phyloP scores from a whole-genome alignment of 2,113 vertebrate species.

The Piprites chloris region DNA sequence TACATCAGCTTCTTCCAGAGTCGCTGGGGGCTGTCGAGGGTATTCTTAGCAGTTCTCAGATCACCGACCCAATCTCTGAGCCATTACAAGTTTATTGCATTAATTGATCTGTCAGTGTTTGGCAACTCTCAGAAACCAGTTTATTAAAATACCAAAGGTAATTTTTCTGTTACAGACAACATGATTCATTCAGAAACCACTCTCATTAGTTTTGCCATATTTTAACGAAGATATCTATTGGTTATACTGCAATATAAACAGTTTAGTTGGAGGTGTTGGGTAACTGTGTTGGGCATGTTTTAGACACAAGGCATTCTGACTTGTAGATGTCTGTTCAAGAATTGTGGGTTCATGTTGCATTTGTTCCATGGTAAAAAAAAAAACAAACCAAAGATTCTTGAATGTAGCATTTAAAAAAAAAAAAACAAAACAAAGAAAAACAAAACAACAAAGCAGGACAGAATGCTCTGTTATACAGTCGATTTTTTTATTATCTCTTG shows the following conservation, averaged over 20 bases:
- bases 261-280: neutral
- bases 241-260: neutral
- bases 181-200: neutral
- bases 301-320: neutral
- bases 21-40: accelerated
- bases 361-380: neutral
- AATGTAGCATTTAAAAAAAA: neutral
- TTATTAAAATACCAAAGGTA: slow-evolving; percentile 1
- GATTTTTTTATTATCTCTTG: neutral
- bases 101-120: neutral
- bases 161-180: neutral
- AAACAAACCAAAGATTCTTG: neutral
- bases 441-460: neutral
- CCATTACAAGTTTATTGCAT: neutral
- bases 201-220: neutral
- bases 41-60: neutral
- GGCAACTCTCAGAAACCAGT: neutral
- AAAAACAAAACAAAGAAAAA: neutral
- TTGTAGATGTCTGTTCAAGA: neutral
- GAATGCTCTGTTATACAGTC: neutral
- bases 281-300: neutral
- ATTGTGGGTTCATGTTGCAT: neutral
- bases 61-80: neutral
- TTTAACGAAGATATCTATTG: neutral
- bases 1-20: neutral